Evolutionary conservation across 2,888 invertebrate genomes (phyloP).

Genomic region (Idaea straminata): DNA sequence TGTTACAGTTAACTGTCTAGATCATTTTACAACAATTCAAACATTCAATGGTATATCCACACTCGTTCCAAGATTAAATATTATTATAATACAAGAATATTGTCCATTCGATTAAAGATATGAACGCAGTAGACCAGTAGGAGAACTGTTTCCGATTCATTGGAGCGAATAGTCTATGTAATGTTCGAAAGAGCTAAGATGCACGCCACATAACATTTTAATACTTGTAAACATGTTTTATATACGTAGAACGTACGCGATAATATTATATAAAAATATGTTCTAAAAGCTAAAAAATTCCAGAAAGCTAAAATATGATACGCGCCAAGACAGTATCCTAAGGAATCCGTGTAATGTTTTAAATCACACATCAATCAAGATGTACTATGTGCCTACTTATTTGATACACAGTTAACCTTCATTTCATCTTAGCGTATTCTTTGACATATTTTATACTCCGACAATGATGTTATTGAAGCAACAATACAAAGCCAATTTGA

Average conservation of each 20-base stretch:
- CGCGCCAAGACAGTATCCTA: neutral
- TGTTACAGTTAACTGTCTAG: too few species aligned
- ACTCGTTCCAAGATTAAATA: neutral
- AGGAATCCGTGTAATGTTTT: conserved; percentile 5
- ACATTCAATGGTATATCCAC: neutral
- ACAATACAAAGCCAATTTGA: neutral
- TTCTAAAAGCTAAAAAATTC: neutral
- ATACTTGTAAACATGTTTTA: neutral
- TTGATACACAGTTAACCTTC: neutral
- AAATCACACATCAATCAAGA: neutral
- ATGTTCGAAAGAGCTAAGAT: conserved; percentile 34
- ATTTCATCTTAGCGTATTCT: neutral
- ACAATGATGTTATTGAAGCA: neutral
- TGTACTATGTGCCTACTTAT: neutral
- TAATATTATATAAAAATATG: too few species aligned
- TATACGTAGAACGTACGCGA: too few species aligned
- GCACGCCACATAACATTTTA: conserved; percentile 1
- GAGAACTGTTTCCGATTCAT: conserved; percentile 50
- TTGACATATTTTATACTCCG: neutral
- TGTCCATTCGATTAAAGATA: conserved; percentile 7
- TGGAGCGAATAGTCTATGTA: conserved; percentile 47
- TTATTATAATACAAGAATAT: neutral
- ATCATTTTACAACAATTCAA: neutral
- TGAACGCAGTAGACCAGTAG: conserved; percentile 26
- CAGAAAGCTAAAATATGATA: neutral